Evolutionary conservation across 2,797 vertebrate species (phyloP), one percentile per base, ranked within the genome.

Genomic region (Toxotes lorentzi): DNA sequence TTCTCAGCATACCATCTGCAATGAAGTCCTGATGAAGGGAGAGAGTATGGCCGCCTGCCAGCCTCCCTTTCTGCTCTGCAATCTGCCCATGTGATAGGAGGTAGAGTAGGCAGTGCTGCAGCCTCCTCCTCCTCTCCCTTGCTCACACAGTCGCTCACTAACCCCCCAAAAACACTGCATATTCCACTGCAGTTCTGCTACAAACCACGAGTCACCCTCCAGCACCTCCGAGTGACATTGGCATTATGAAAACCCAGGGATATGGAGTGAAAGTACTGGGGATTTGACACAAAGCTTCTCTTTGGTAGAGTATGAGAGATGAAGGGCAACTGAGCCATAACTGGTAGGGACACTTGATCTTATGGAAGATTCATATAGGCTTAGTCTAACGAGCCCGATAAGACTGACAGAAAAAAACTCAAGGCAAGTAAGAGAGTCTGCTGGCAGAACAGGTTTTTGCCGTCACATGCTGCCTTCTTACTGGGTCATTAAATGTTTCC

Each of bases 1-100:
- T 95, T 91, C 93, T 90, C 89, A 90, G 90, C 92, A 94, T 93
- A 92, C 92, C 92, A 94, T 94, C 92, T 93, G 91, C 94, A 94
- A 90, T 83, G 89, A 92, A 88, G 88, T 81, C 83, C 89, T 87
- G 88, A 89, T 87, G 87, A 91, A 89, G 89, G 79, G 77, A 90
- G 89, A 90, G 90, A 88, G 81, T 78, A 81, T 92, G 94, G 95
- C 93, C 1, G 14, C 64, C 75, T 88, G 93, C 95, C 94, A 95
- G 87, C 78, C 81, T 86, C 89, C 88, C 88, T 87, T 88, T 94
- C 89, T 86, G 93, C 86, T 92, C 93, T 90, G 92, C 92, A 94
- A 93, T 94, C 92, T 95, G 93, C 88, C 89, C 87, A 85, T 93
- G 92, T 91, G 90, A 93, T 88, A 79, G 78, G 79, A 88, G 85